Conservation (phyloP, 2,888 invertebrate genomes). For the Pheosia tremula region DNA sequence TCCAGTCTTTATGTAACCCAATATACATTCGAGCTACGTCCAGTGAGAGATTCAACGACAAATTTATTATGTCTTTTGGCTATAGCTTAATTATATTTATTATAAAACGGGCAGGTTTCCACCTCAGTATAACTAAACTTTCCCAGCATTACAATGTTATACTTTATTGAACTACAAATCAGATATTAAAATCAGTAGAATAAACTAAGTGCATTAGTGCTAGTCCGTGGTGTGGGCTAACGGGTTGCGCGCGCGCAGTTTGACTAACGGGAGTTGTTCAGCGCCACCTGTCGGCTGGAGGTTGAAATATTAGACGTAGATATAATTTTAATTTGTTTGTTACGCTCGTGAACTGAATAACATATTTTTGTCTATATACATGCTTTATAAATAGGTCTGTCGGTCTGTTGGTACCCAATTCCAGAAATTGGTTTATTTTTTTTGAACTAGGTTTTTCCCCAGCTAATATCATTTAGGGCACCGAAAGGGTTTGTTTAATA, state of each 20-base stretch:
- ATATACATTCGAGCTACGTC: too few species aligned
- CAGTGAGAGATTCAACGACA: neutral
- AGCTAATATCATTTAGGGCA: too few species aligned
- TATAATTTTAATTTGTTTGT: too few species aligned
- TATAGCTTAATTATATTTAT: neutral
- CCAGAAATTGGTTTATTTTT: too few species aligned
- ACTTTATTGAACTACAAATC: constrained; percentile 1
- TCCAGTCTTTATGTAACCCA: too few species aligned
- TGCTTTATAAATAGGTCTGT: too few species aligned
- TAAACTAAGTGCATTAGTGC: neutral
- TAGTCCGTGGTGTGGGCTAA: constrained; percentile 40
- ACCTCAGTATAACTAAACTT: neutral
- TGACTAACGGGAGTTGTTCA: constrained; percentile 54
- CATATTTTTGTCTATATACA: too few species aligned
- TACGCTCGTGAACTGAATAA: too few species aligned
- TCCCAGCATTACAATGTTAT: constrained; percentile 4
- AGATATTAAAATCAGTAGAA: constrained; percentile 2
- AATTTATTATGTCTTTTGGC: neutral
- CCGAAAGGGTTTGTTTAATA: too few species aligned
- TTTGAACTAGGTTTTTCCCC: too few species aligned
- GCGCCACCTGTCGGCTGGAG: constrained; percentile 17
- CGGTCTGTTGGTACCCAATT: too few species aligned
- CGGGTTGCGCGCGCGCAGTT: constrained; percentile 44
- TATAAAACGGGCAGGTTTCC: neutral
- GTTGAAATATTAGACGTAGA: neutral